Evolutionary conservation across 2,113 vertebrate species (phyloP), one percentile per base, ranked within the genome.

Genomic region (Thalassoma bifasciatum): DNA sequence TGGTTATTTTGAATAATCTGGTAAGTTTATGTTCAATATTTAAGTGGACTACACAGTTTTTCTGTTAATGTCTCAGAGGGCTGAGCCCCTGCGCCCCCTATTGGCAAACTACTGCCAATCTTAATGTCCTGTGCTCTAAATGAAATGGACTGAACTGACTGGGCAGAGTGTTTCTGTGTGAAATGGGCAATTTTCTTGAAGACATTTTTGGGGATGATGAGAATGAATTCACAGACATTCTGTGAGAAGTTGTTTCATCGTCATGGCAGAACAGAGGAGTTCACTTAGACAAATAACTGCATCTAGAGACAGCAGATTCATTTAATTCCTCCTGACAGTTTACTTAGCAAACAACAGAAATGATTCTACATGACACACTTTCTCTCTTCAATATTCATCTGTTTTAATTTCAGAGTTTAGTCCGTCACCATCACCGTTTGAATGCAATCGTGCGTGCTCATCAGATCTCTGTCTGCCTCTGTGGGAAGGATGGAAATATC

Each of bases 181-280:
- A 30, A 30, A 30, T 30, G 6, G 6, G 30, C 30, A 4, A 19
- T 1, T 17, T 14, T n/a, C n/a, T n/a, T n/a, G n/a, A n/a, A 7
- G 52, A 50, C 36, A 58, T 36, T 44, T 50, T 61, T 54, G 50
- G 24, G 76, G 42, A 56, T 73, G 59, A 76, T 24, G 21, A 66
- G 44, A 19, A 47, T 54, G 26, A 26, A 16, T 17, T 5, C 11
- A 42, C 11, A 13, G 2, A 42, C 13, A 14, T 16, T 21, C 59
- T 57, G 44, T n/a, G 38, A 53, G 57, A 47, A n/a, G 19, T 5
- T n/a, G 2, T 1, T 47, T n/a, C 6, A 49, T 9, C n/a, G 8
- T 49, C 8, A 21, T 2, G 46, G 2, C 13, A 49, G 46, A 49
- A 49, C 44, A 46, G 44, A 46, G 44, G 44, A 49, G 46, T 49